Evolutionary conservation across 2,797 vertebrate genomes (phyloP).

Genomic region (Intellagama lesueurii): DNA sequence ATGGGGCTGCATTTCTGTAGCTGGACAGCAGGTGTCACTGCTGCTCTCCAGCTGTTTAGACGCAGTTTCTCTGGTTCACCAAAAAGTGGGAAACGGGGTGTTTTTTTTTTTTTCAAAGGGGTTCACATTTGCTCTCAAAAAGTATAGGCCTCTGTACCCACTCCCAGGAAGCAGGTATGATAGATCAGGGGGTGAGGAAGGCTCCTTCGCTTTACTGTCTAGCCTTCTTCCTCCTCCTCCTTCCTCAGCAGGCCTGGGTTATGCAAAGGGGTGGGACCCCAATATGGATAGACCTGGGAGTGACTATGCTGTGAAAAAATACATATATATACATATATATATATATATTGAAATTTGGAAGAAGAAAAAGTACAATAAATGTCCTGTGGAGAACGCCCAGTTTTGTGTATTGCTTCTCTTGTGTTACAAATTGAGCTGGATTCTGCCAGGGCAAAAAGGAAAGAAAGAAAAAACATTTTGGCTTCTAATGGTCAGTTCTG

Average conservation of each 20-base stretch:
- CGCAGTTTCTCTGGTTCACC: not conserved
- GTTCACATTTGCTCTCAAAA: too few species aligned
- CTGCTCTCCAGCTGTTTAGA: not conserved
- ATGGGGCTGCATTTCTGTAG: not conserved
- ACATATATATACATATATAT: not conserved
- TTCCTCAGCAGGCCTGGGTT: slow-evolving; percentile 47
- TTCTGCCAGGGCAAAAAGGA: not conserved
- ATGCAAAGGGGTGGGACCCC: slow-evolving; percentile 6
- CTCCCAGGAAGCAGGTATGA: slow-evolving; percentile 43
- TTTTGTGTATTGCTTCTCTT: slow-evolving; percentile 13
- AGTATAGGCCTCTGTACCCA: not conserved
- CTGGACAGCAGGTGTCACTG: slow-evolving; percentile 40
- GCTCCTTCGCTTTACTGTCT: slow-evolving; percentile 52
- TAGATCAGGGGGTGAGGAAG: slow-evolving; percentile 47
- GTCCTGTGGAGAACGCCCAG: slow-evolving; percentile 69
- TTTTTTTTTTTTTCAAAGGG: not conserved
- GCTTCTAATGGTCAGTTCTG: not conserved
- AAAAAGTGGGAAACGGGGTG: too few species aligned
- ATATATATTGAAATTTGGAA: slow-evolving; percentile 13
- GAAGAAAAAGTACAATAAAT: slow-evolving; percentile 72
- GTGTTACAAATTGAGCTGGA: not conserved
- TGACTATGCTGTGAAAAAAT: slow-evolving; percentile 64
- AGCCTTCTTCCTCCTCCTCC: slow-evolving; percentile 53
- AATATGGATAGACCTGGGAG: slow-evolving; percentile 29
- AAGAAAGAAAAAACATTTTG: too few species aligned